A percentile compares a stretch with the other conserved stretches of the same genome.
These are phyloP conservation scores for Oophaga pumilio DNA, from an alignment of 2,113 vertebrate species.

Conservation along the genomic window DNA sequence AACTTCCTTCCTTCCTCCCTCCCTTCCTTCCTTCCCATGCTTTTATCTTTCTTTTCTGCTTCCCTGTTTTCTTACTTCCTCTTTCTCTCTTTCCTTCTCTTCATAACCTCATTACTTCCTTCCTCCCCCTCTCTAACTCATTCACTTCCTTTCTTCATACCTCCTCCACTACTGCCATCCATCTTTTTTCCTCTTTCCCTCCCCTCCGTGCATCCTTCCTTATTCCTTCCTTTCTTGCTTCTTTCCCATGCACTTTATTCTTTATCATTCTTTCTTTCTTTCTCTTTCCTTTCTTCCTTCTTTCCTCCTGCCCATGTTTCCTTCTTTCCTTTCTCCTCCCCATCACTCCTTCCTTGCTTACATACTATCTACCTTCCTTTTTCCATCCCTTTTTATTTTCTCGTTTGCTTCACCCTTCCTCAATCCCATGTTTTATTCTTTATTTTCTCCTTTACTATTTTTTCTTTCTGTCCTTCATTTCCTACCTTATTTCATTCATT, in stretches of 20 bases:
- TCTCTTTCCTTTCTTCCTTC: background rate
- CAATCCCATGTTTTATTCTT: background rate
- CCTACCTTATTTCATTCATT: background rate
- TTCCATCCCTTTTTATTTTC: background rate
- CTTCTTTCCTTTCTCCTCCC: background rate
- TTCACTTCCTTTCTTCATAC: background rate
- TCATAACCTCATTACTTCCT: background rate
- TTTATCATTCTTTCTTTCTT: background rate
- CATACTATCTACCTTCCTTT: background rate
- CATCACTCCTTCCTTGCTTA: background rate
- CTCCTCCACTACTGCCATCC: background rate
- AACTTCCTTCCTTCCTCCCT: background rate
- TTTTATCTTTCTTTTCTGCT: background rate
- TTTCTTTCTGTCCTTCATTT: background rate
- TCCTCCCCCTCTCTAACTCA: background rate
- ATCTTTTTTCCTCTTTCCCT: background rate
- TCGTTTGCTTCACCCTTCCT: background rate
- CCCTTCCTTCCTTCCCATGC: background rate
- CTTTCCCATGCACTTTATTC: background rate
- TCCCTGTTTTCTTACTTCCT: background rate
- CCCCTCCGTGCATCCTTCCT: background rate
- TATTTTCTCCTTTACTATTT: background rate
- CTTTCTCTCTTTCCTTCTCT: background rate
- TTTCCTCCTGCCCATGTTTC: background rate
- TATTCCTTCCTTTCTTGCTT: background rate